Percentiles rank a stretch among this genome's conserved stretches.
phyloP scores from a whole-genome alignment of 2,888 invertebrate genomes.

The Dendrolimus houi region DNA sequence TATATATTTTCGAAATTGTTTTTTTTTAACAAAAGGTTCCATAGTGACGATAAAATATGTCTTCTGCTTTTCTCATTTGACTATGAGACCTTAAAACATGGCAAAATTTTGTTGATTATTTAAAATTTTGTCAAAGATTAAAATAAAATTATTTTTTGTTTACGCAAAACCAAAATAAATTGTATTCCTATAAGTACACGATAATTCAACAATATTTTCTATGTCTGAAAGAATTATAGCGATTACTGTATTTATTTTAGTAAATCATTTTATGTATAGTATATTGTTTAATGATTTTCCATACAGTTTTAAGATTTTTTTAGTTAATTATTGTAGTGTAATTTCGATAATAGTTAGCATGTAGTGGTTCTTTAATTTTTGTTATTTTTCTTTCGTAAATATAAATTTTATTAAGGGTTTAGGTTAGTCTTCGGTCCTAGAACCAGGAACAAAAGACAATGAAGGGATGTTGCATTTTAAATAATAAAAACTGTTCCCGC shows the following conservation, averaged over 20 bases:
- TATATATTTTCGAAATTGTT: no score
- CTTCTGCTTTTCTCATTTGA: no score
- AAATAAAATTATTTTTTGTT: no score
- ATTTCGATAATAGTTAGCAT: slow-evolving; percentile 67
- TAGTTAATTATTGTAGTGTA: slow-evolving; percentile 67
- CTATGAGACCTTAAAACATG: no score
- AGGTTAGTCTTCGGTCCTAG: slow-evolving; percentile 61
- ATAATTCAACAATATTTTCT: no score
- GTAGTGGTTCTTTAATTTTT: slow-evolving; percentile 71
- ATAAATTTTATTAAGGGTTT: slow-evolving; percentile 58
- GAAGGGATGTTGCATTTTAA: slow-evolving; percentile 57
- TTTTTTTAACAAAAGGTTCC: no score
- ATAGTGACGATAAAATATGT: no score
- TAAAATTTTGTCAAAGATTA: slow-evolving; percentile 8
- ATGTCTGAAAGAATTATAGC: slow-evolving; percentile 12
- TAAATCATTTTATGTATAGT: slow-evolving; percentile 70
- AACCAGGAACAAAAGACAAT: slow-evolving; percentile 71
- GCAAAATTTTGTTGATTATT: slow-evolving; percentile 26
- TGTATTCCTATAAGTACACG: no score
- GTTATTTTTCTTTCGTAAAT: slow-evolving; percentile 70
- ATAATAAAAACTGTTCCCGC: no score
- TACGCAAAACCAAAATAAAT: no score
- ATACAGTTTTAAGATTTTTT: slow-evolving; percentile 69
- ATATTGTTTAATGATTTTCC: slow-evolving; percentile 75
- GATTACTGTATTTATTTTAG: slow-evolving; percentile 59